phyloP scores from a whole-genome alignment of 2,797 vertebrate species.

The Gallinago solitaria region DNA sequence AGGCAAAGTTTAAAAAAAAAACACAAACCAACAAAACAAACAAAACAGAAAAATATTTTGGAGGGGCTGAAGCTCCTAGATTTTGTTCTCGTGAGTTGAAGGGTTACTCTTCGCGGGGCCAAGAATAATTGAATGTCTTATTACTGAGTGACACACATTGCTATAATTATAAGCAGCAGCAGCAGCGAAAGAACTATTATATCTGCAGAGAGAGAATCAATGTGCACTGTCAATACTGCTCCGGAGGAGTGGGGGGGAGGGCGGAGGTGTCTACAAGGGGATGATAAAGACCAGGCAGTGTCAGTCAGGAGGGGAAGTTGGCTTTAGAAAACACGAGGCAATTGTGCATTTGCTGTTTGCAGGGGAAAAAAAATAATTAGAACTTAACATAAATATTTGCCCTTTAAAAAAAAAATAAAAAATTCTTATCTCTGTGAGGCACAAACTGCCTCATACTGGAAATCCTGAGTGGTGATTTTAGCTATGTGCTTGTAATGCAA shows the following conservation, averaged over 20 bases:
- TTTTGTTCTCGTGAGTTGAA: constrained; percentile 23
- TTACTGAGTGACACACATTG: constrained; percentile 62
- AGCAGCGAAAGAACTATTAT: constrained; percentile 33
- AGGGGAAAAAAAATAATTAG: background rate
- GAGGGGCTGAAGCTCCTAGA: background rate
- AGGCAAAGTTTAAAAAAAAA: constrained; percentile 24
- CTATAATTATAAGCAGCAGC: constrained; percentile 52
- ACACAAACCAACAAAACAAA: background rate
- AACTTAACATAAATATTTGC: constrained; percentile 15
- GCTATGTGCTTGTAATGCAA: constrained; percentile 52
- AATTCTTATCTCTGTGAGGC: constrained; percentile 25
- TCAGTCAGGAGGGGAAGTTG: constrained; percentile 51
- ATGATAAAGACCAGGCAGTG: constrained; percentile 46
- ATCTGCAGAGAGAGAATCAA: constrained; percentile 63
- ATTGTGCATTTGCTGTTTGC: constrained; percentile 33
- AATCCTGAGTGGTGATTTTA: constrained; percentile 57
- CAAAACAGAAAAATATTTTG: background rate
- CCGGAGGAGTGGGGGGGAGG: constrained; percentile 31
- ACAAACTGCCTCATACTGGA: constrained; percentile 40
- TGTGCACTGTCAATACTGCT: constrained; percentile 54
- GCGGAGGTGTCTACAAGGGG: constrained; percentile 39
- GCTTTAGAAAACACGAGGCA: background rate
- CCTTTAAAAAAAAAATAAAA: background rate
- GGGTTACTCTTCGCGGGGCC: constrained; percentile 44
- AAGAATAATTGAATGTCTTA: constrained; percentile 58